Percentiles rank a stretch among this genome's conserved stretches.
These are phyloP conservation scores for Pterocles orientalis DNA, from an alignment of 2,113 vertebrate genomes.

Conservation along the genomic window DNA sequence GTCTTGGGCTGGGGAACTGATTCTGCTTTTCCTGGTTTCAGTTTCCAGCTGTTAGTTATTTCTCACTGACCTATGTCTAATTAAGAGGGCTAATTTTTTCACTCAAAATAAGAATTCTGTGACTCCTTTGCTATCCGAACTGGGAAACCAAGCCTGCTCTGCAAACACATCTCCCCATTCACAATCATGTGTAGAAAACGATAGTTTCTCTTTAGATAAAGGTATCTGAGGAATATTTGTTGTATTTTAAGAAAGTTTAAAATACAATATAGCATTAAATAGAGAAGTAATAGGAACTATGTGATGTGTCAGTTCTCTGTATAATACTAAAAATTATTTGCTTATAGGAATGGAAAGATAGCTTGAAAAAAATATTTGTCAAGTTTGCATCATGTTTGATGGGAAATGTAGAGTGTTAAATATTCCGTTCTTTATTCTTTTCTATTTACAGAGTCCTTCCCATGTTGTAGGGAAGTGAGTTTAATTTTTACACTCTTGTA, in stretches of 20 bases:
- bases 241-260: background rate
- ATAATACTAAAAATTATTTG: background rate
- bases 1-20: background rate
- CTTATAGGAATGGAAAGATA: background rate
- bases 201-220: background rate
- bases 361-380: background rate
- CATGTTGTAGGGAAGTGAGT: background rate
- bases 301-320: background rate
- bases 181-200: background rate
- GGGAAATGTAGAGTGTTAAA: background rate
- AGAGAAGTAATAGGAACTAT: background rate
- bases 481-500: background rate
- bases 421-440: background rate
- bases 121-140: background rate
- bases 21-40: background rate
- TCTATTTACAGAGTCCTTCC: background rate
- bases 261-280: background rate
- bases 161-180: background rate
- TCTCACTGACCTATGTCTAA: background rate
- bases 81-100: background rate
- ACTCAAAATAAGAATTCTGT: background rate
- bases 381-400: background rate
- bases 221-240: background rate
- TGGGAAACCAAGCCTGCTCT: background rate
- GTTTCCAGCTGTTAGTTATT: background rate